These are phyloP conservation scores for Cyprinodon tularosa DNA, from an alignment of 2,113 vertebrate species.

Conservation along the genomic window DNA sequence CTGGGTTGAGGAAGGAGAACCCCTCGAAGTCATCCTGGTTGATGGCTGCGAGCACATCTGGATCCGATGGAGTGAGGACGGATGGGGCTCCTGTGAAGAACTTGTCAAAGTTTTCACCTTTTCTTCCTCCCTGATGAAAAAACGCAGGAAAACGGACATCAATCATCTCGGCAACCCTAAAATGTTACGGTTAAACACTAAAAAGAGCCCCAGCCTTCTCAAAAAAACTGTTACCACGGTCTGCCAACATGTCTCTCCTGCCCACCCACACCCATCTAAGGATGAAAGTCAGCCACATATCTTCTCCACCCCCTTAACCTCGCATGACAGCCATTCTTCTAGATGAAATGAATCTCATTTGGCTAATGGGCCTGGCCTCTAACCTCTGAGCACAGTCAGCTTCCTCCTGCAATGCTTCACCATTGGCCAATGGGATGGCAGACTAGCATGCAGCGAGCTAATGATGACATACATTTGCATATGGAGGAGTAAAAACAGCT, in stretches of 20 bases:
- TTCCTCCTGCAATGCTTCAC: slow-evolving; percentile 32
- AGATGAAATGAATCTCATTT: slow-evolving; percentile 66
- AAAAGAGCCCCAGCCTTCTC: not conserved
- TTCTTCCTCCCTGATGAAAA: slow-evolving; percentile 83
- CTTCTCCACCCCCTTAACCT: slow-evolving; percentile 30
- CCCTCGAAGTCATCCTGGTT: slow-evolving; percentile 89
- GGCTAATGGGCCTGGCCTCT: slow-evolving; percentile 69
- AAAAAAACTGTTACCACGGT: slow-evolving; percentile 16
- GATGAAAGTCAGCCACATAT: slow-evolving; percentile 37
- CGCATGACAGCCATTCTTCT: slow-evolving; percentile 32
- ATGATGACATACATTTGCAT: slow-evolving; percentile 72
- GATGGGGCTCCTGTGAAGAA: slow-evolving; percentile 89
- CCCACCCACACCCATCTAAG: slow-evolving; percentile 25
- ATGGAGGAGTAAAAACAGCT: slow-evolving; percentile 46
- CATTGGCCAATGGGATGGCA: slow-evolving; percentile 12
- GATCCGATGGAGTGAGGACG: slow-evolving; percentile 88
- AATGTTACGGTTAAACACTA: not conserved
- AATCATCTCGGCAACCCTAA: not conserved
- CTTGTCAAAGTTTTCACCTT: slow-evolving; percentile 91
- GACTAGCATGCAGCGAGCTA: slow-evolving; percentile 45
- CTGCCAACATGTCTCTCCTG: slow-evolving; percentile 5
- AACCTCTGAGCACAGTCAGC: slow-evolving; percentile 47
- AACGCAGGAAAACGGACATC: slow-evolving; percentile 1
- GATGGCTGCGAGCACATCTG: slow-evolving; percentile 86
- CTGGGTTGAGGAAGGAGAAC: slow-evolving; percentile 87